Evolutionary conservation across 2,888 invertebrate genomes (phyloP), one percentile per base, ranked within the genome.

Genomic region (Ligdia adustata): DNA sequence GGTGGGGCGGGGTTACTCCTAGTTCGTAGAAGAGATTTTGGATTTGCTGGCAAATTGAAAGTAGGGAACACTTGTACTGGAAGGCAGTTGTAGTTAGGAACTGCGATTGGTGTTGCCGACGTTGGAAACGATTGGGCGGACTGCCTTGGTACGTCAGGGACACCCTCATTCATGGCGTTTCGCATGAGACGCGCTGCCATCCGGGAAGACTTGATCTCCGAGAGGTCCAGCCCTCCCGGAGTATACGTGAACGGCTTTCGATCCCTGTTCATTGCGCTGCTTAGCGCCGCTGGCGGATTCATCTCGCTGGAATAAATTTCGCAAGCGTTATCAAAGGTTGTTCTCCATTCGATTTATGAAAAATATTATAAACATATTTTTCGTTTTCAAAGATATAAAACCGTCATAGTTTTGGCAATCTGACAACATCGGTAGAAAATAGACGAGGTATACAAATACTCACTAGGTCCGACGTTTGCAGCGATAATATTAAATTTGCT

Each of bases 231-330:
- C 65, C 98, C 98, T 6, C 98, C 97, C 0, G 98, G 98, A 15
- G 97, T 97, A 79, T 98, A 98, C 13, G 98, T 98, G 79, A 98
- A 98, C 20, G 98, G 98, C 82, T 98, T 98, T 77, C 97, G 97
- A 79, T 98, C 97, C 84, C 96, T 96, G 77, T 94, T 95, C 95
- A 97, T 95, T 33, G 97, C 97, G 81, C 96, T 94, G 74, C 96
- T 95, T 48, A 98, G 93, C 58, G 96, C 96, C 54, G 95, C 93
- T 46, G 98, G 97, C 33, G 97, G 96, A 82, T 96, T 88, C 90
- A 90, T 90, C 57, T 73, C 71, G 71, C 87, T 87, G 85, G 78
- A 85, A 88, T 75, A 75, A 76, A 66, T 73, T 69, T 64, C 62
- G 43, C 55, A 38, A 52, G 43, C 52, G 75, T 75, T 63, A 63